Evolutionary conservation across 2,888 invertebrate genomes (phyloP).

Genomic region (Bibio marci): DNA sequence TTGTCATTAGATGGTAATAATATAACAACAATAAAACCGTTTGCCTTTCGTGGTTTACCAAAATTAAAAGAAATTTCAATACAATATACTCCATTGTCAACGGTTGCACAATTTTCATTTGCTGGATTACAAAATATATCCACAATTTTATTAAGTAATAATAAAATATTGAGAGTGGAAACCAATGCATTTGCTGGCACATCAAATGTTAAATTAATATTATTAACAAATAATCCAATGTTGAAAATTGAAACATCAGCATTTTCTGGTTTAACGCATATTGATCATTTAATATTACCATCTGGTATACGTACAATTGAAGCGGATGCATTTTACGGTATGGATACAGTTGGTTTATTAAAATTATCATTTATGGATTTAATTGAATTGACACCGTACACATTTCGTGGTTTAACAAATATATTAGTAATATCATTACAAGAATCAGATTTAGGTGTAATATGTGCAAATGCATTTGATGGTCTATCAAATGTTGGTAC

Average conservation of each 20-base stretch:
- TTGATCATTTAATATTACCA: slow-evolving; percentile 68
- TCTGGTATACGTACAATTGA: slow-evolving; percentile 61
- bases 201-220: slow-evolving; percentile 62
- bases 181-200: slow-evolving; percentile 77
- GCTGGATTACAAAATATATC: slow-evolving; percentile 68
- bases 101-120: slow-evolving; percentile 69
- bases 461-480: slow-evolving; percentile 57
- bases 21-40: slow-evolving; percentile 64
- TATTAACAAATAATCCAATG: slow-evolving; percentile 70
- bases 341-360: slow-evolving; percentile 65
- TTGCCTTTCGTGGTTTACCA: slow-evolving; percentile 70
- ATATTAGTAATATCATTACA: slow-evolving; percentile 60
- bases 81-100: slow-evolving; percentile 67
- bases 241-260: slow-evolving; percentile 65
- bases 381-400: slow-evolving; percentile 46
- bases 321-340: slow-evolving; percentile 62
- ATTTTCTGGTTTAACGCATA: slow-evolving; percentile 67
- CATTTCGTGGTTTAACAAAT: slow-evolving; percentile 60
- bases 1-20: slow-evolving; percentile 77
- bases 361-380: slow-evolving; percentile 75
- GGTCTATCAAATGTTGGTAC: slow-evolving; percentile 54
- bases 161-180: slow-evolving; percentile 50
- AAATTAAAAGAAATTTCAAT: slow-evolving; percentile 65
- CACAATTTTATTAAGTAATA: slow-evolving; percentile 49
- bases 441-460: slow-evolving; percentile 64